Percentiles rank a stretch among this genome's conserved stretches.
phyloP scores from a whole-genome alignment of 2,113 vertebrate species.

The Myiopsitta monachus region DNA sequence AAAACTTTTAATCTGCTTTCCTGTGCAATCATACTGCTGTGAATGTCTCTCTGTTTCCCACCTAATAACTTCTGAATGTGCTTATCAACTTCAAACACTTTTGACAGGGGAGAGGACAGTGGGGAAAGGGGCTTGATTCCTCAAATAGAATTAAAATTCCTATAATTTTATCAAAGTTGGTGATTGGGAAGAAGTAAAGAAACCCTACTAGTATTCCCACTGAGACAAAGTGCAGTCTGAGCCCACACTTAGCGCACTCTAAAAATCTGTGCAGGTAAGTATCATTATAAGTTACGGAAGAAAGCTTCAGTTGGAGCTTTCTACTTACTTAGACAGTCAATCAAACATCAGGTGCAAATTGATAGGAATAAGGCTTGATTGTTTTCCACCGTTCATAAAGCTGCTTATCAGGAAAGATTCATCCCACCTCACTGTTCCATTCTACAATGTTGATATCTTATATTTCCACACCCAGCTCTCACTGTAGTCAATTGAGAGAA shows the following conservation, averaged over 20 bases:
- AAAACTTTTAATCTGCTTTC: conserved; percentile 8
- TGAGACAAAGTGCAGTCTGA: background rate
- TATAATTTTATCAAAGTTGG: background rate
- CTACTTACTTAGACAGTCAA: background rate
- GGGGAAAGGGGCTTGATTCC: background rate
- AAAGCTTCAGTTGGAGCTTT: background rate
- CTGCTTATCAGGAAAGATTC: background rate
- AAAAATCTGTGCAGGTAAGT: background rate
- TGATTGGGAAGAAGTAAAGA: background rate
- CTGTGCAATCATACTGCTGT: background rate
- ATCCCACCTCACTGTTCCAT: background rate
- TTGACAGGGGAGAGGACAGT: background rate
- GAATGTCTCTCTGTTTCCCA: background rate
- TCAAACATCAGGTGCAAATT: background rate
- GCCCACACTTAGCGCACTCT: background rate
- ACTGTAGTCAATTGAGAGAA: background rate
- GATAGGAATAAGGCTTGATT: background rate
- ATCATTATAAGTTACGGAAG: background rate
- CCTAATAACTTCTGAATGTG: background rate
- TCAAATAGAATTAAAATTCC: background rate
- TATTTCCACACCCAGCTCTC: background rate
- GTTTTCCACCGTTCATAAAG: background rate
- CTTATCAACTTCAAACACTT: background rate
- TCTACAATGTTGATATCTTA: background rate
- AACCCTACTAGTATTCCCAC: background rate